These are phyloP conservation scores for Melopsittacus undulatus DNA, from an alignment of 2,797 vertebrate genomes.

Conservation along the genomic window DNA sequence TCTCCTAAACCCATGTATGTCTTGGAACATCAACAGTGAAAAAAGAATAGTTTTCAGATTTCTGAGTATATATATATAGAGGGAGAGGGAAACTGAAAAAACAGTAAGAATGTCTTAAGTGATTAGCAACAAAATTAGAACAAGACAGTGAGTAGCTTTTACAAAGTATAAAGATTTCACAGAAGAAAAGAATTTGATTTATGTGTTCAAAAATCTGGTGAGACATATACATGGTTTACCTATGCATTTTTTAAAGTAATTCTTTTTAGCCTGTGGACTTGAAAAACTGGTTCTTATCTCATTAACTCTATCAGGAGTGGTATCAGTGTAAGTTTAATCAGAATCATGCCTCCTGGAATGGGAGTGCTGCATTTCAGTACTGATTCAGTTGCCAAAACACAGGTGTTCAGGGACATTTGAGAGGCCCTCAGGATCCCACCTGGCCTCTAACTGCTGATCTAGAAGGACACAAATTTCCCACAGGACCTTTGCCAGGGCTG, in stretches of 20 bases:
- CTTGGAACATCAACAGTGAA: neutral
- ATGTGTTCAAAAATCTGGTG: neutral
- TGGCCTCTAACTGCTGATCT: neutral
- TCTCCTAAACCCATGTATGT: neutral
- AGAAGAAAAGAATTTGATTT: neutral
- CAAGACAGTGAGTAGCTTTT: fast-evolving
- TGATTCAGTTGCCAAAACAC: neutral
- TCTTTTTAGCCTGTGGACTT: neutral
- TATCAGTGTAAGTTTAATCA: neutral
- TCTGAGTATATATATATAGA: neutral
- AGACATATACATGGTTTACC: neutral
- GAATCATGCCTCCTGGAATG: neutral
- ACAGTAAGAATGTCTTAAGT: neutral
- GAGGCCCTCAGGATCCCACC: neutral
- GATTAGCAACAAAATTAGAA: neutral
- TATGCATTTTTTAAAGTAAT: neutral
- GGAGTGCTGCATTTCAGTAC: neutral
- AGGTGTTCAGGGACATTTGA: neutral
- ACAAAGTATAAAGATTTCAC: neutral
- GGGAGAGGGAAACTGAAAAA: neutral
- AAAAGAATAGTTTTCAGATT: neutral
- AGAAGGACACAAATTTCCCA: neutral
- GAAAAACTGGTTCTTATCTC: neutral
- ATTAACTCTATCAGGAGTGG: neutral
- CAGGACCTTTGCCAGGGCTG: neutral